phyloP scores from a whole-genome alignment of 2,797 vertebrate genomes.

The Channa striata region DNA sequence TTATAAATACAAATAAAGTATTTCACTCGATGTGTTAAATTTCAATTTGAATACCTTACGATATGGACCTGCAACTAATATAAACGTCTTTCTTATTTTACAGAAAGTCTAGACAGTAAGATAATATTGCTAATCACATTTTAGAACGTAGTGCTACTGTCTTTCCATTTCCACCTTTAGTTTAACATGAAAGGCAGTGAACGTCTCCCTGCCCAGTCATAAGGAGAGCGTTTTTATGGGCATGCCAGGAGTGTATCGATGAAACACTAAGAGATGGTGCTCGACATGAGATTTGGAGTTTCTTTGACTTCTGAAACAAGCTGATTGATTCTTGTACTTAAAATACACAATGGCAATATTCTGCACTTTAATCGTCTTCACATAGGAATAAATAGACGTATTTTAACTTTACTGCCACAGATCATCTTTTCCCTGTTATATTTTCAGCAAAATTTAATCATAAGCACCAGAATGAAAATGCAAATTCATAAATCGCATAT shows the following conservation, averaged over 20 bases:
- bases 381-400: constrained; percentile 10
- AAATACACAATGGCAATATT: not conserved
- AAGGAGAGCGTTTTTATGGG: constrained; percentile 42
- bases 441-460: not conserved
- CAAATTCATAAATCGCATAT: constrained; percentile 1
- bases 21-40: constrained; percentile 9
- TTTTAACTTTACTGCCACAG: not conserved
- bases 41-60: not conserved
- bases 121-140: constrained; percentile 21
- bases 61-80: not conserved
- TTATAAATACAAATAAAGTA: not conserved
- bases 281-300: not conserved
- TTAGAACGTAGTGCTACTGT: constrained; percentile 51
- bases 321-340: not conserved
- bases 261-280: not conserved
- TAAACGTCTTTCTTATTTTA: not conserved
- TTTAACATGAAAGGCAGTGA: constrained; percentile 68
- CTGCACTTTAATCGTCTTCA: not conserved
- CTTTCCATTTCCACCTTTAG: constrained; percentile 69
- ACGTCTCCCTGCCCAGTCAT: constrained; percentile 30
- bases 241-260: constrained; percentile 12
- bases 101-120: not conserved
- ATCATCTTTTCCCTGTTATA: not conserved
- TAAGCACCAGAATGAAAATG: not conserved
- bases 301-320: constrained; percentile 11